Conservation (phyloP, 2,888 invertebrate species). For the Dynastes tityus region DNA sequence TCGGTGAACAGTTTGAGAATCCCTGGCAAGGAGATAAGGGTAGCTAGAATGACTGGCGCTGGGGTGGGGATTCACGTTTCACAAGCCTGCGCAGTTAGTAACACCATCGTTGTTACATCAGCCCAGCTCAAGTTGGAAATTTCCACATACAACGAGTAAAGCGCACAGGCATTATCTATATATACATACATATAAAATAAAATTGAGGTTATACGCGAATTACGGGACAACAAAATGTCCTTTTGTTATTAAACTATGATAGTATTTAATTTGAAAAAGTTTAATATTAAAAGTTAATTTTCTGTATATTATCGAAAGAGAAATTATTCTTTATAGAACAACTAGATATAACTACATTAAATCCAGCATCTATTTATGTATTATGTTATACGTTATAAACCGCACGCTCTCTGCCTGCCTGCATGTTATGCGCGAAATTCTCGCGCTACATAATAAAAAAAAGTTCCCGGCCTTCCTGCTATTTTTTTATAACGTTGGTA, state of each 20-base stretch:
- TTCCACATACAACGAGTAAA: slow-evolving; percentile 47
- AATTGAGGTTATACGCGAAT: slow-evolving; percentile 47
- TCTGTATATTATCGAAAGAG: not conserved
- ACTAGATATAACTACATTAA: not conserved
- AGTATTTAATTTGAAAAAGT: not conserved
- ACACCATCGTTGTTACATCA: slow-evolving; percentile 44
- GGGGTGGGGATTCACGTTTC: slow-evolving; percentile 53
- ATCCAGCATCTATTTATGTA: slow-evolving; percentile 32
- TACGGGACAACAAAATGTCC: slow-evolving; percentile 15
- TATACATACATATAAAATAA: slow-evolving; percentile 37
- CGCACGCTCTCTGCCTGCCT: not conserved
- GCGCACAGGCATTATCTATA: slow-evolving; percentile 5
- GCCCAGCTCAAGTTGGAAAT: slow-evolving; percentile 46
- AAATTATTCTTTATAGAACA: too few species aligned
- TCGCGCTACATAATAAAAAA: slow-evolving; percentile 31
- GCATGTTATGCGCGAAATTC: slow-evolving; percentile 19
- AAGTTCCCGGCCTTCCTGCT: slow-evolving; percentile 28
- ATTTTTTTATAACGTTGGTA: slow-evolving; percentile 43
- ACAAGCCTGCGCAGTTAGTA: slow-evolving; percentile 49
- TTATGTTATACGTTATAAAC: slow-evolving; percentile 13
- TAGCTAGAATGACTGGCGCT: slow-evolving; percentile 57
- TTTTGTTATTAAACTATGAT: slow-evolving; percentile 1
- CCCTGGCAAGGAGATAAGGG: slow-evolving; percentile 54
- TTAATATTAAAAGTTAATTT: not conserved
- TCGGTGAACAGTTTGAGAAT: slow-evolving; percentile 45